Percentiles rank a stretch among this genome's conserved stretches.
phyloP scores from a whole-genome alignment of 2,888 invertebrate genomes.

The Anarsia innoxiella region DNA sequence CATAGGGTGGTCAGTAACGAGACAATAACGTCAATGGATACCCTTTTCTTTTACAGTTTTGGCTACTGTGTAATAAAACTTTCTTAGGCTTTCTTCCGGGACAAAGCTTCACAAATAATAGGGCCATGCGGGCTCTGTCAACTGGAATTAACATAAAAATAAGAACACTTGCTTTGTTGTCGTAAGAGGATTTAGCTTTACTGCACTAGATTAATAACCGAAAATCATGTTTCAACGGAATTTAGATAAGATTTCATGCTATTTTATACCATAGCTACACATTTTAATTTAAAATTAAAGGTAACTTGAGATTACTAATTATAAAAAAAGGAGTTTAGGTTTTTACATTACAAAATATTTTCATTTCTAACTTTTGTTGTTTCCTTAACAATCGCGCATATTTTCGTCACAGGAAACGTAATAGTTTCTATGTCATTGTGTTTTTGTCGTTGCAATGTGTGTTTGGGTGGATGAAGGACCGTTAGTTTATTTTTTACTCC shows the following conservation, averaged over 20 bases:
- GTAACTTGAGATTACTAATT: too few species aligned
- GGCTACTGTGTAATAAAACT: slow-evolving; percentile 62
- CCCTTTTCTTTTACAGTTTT: slow-evolving; percentile 46
- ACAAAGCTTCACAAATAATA: slow-evolving; percentile 25
- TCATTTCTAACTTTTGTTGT: slow-evolving; percentile 6
- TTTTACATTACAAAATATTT: background rate
- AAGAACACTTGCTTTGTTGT: background rate
- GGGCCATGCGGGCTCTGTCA: slow-evolving; percentile 25
- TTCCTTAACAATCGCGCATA: slow-evolving; percentile 35
- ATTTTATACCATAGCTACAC: too few species aligned
- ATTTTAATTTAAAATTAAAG: too few species aligned
- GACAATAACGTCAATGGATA: slow-evolving; percentile 36
- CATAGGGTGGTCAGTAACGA: slow-evolving; percentile 39
- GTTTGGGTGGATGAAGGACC: slow-evolving; percentile 57
- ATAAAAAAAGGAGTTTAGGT: too few species aligned
- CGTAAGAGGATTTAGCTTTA: slow-evolving; percentile 3
- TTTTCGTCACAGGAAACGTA: slow-evolving; percentile 56
- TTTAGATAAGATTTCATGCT: too few species aligned
- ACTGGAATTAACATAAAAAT: slow-evolving; percentile 10
- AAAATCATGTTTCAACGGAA: too few species aligned
- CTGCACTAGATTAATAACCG: too few species aligned
- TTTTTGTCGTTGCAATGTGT: slow-evolving; percentile 64
- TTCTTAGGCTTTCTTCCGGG: slow-evolving; percentile 30
- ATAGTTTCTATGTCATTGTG: slow-evolving; percentile 64
- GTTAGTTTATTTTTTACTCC: slow-evolving; percentile 59